Conservation (phyloP, 2,888 invertebrate species). For the Sarcophaga rosellei region DNA sequence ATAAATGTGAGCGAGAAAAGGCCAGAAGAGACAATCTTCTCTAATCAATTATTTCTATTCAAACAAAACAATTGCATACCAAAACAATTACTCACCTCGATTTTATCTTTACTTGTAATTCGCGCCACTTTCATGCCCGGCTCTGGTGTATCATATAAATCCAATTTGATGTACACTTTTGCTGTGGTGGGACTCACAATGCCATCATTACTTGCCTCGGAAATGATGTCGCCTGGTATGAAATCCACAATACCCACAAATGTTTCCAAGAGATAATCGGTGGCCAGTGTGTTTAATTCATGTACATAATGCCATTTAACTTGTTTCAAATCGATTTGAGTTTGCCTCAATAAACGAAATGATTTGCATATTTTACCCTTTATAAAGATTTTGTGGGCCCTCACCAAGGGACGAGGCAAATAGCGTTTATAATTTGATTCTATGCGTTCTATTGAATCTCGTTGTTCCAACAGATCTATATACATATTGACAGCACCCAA, state of each 20-base stretch:
- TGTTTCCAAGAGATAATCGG: slow-evolving; percentile 89
- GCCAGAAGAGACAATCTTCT: too few relatives aligned
- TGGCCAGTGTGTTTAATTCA: slow-evolving; percentile 89
- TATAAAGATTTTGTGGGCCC: slow-evolving; percentile 88
- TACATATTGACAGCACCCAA: slow-evolving; percentile 94
- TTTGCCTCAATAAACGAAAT: slow-evolving; percentile 83
- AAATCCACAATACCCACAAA: slow-evolving; percentile 82
- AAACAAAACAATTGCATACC: too few relatives aligned
- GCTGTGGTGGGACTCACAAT: slow-evolving; percentile 40
- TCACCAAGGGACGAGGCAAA: slow-evolving; percentile 90
- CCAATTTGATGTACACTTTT: slow-evolving; percentile 74
- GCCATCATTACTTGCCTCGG: slow-evolving; percentile 34
- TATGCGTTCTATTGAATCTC: slow-evolving; percentile 85
- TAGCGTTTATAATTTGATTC: slow-evolving; percentile 91
- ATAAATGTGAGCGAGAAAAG: too few relatives aligned
- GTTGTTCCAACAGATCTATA: slow-evolving; percentile 90
- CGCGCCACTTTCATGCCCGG: slow-evolving; percentile 86
- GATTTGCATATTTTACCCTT: slow-evolving; percentile 88
- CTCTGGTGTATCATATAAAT: slow-evolving; percentile 75
- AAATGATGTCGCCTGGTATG: slow-evolving; percentile 83
- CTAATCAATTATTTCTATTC: too few relatives aligned
- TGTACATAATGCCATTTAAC: slow-evolving; percentile 91
- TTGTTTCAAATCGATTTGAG: slow-evolving; percentile 83
- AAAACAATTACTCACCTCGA: slow-evolving; percentile 83
- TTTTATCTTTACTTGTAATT: slow-evolving; percentile 81